phyloP scores from a whole-genome alignment of 2,797 vertebrate species.

The Columba guinea region DNA sequence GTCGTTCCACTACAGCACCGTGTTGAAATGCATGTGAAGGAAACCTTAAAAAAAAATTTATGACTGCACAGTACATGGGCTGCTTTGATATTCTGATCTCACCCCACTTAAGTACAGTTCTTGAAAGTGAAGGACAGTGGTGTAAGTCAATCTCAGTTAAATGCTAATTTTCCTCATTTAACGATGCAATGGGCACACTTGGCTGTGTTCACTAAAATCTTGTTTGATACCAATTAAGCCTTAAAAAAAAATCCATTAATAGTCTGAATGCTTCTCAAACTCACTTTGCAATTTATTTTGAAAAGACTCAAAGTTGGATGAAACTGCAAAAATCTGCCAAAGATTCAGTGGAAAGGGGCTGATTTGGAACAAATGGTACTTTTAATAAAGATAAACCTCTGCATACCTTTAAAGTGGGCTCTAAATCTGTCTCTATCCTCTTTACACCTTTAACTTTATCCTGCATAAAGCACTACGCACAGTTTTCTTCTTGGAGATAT shows the following conservation, averaged over 20 bases:
- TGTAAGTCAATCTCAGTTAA: conserved; percentile 57
- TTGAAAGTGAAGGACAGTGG: conserved; percentile 52
- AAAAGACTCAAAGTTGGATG: conserved; percentile 41
- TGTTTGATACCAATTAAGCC: conserved; percentile 69
- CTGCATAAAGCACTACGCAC: conserved; percentile 17
- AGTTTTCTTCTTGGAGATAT: conserved; percentile 12
- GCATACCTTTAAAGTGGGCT: not conserved
- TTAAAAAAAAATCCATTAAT: conserved; percentile 45
- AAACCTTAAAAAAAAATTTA: not conserved
- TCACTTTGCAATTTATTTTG: conserved; percentile 52
- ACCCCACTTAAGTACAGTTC: conserved; percentile 41
- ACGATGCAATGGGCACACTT: conserved; percentile 36
- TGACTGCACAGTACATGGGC: not conserved
- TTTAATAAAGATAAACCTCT: conserved; percentile 42
- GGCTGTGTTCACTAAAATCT: conserved; percentile 60
- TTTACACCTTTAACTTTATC: conserved; percentile 52
- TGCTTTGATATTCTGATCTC: conserved; percentile 69
- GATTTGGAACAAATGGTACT: conserved; percentile 39
- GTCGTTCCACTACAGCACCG: not conserved
- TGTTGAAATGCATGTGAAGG: not conserved
- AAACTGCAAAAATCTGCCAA: conserved; percentile 31
- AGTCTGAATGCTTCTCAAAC: conserved; percentile 37
- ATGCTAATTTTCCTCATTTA: conserved; percentile 57
- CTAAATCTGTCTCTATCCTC: conserved; percentile 49
- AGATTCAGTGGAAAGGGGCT: not conserved